Evolutionary conservation across 1,140 invertebrate genomes (phyloP), one percentile per base, ranked within the genome.

Genomic region (Drosophila mauritiana): DNA sequence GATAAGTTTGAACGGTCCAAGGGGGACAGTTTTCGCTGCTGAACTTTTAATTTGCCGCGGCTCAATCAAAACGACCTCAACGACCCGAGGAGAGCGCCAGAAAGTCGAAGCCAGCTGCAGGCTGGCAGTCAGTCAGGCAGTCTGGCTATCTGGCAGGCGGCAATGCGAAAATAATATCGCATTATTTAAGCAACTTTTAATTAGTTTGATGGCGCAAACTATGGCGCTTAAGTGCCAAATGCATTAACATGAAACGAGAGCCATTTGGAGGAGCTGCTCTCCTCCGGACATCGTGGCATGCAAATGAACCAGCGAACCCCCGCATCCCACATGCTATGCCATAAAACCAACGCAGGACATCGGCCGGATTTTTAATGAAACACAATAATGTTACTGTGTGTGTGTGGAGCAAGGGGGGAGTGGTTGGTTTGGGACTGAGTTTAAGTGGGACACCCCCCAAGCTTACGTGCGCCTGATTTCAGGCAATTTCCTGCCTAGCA

Each of bases 401-500:
- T 39, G 61, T 57, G 39, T 46, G 49, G 42, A 10, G 2, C 0
- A 11, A n/a, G n/a, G 13, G 8, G n/a, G 27, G 10, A 13, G 13
- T 2, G 34, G 10, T 37, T 11, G 54, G 45, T 31, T 13, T 10
- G 49, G 20, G 20, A 22, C 20, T 22, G 3, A 22, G 58, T 65
- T 61, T 61, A 61, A 65, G 62, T 64, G 54, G 45, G 1, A 7
- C 57, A 40, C 45, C 27, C n/a, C 49, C 37, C 52, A 15, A 68
- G 65, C 81, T 84, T 80, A 84, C 72, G 76, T 84, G 80, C 80
- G 80, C 81, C 80, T 85, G 80, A 84, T 84, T 84, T 84, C 80
- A 84, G 81, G 80, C 80, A 84, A 84, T 84, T 84, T 88, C 84
- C 84, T 89, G 84, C 84, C 82, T 80, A 83, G 84, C 84, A 88